Base-by-base conservation (phyloP, 2,888 invertebrate genomes). In the Drosophila paucipuncta region DNA sequence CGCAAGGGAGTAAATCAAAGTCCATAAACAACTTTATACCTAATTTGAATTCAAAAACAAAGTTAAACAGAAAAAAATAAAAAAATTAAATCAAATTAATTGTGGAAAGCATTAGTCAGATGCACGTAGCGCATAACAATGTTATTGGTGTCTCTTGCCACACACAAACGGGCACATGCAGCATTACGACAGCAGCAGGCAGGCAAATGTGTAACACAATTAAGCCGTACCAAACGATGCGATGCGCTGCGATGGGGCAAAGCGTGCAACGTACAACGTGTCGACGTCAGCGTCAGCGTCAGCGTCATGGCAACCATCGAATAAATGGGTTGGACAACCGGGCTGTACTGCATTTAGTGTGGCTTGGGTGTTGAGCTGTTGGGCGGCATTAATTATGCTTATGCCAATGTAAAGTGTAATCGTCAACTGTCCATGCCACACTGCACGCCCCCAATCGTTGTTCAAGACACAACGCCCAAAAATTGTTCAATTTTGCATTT, bases 401-500 rank as follows among this genome's bases (percentile, higher is more conserved):
- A 6, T 68, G 30, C 50, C 50, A 47, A 9, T 47, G 47, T 47
- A 9, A 4, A 22, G 52, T 47, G 60, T 39, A 65, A 16, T 65
- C 54, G 31, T 57, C 59, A 57, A 28, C 28, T 50, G 47, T 18
- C n/a, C 43, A 28, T n/a, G 31, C 47, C 52, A 43, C 35, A 54
- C 47, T 35, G 30, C n/a, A 22, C 22, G 10, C 35, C 16, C 64
- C 43, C 47, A 22, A 35, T n/a, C 47, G 31, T 28, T 54, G 41
- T 43, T 39, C n/a, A 41, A 49, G 55, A 66, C 60, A 55, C 65
- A 57, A 67, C 58, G 53, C 59, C 54, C 66, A 28, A 83, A 85
- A 86, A 81, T 86, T 86, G 84, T 89, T 89, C 82, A 89, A 81
- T 78, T 81, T 75, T 68, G 77, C 78, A 81, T 22, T 47, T 9